Evolutionary conservation across 2,797 vertebrate genomes (phyloP).

Genomic region (Thripadectes ignobilis): DNA sequence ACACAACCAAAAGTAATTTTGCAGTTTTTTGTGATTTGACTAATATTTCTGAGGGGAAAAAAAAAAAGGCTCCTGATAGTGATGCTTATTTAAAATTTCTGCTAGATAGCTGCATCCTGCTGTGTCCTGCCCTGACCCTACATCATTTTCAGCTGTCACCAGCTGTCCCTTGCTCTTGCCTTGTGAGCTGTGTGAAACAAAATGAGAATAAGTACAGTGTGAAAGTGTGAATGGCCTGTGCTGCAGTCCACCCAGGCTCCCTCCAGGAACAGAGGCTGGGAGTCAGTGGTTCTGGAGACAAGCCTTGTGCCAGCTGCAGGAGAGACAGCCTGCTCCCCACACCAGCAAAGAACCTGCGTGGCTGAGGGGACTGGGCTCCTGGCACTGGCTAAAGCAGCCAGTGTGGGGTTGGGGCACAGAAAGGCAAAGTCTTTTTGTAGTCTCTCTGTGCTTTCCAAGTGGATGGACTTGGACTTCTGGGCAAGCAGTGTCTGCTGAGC

Average conservation of each 20-base stretch:
- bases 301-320: not conserved
- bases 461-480: not conserved
- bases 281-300: not conserved
- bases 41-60: not conserved
- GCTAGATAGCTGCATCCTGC: not conserved
- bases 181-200: not conserved
- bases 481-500: not conserved
- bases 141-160: not conserved
- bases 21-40: not conserved
- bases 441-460: not conserved
- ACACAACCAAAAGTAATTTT: not conserved
- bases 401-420: not conserved
- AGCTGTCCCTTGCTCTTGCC: not conserved
- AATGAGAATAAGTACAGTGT: not conserved
- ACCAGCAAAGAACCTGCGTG: accelerated
- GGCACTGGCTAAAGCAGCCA: accelerated
- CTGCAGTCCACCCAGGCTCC: not conserved
- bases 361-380: not conserved
- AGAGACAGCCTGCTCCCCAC: not conserved
- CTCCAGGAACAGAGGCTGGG: not conserved
- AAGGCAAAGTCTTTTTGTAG: not conserved
- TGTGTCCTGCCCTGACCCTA: not conserved
- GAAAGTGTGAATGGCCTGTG: not conserved
- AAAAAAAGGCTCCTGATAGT: not conserved
- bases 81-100: not conserved